phyloP scores from a whole-genome alignment of 1,140 invertebrate genomes.

The Saccostrea echinata region DNA sequence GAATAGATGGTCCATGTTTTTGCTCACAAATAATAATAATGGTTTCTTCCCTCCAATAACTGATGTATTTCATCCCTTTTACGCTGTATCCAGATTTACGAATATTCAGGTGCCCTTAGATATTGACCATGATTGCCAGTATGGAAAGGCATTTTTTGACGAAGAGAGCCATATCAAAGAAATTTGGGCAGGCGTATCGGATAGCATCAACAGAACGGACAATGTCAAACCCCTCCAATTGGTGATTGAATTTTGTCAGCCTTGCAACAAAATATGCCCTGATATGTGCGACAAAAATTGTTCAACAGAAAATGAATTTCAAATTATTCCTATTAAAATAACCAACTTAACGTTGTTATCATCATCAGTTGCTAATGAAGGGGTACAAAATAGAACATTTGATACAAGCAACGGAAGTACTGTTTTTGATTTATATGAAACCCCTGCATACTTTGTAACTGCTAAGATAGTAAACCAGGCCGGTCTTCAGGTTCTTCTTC shows the following conservation, averaged over 20 bases:
- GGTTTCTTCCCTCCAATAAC: constrained; percentile 30
- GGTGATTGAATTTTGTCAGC: constrained; percentile 43
- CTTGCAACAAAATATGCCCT: constrained; percentile 34
- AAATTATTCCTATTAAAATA: background rate
- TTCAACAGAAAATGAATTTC: background rate
- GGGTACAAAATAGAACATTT: background rate
- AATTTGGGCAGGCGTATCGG: constrained; percentile 54
- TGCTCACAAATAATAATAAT: constrained; percentile 40
- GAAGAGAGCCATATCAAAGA: constrained; percentile 51
- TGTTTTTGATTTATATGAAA: constrained; percentile 8
- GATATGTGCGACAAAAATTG: constrained; percentile 21
- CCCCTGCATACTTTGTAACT: constrained; percentile 56
- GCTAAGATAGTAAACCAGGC: constrained; percentile 56
- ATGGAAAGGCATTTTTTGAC: constrained; percentile 51
- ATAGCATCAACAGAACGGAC: constrained; percentile 42
- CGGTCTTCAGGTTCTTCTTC: constrained; percentile 47
- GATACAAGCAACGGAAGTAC: background rate
- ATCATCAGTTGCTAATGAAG: background rate
- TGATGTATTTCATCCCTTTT: constrained; percentile 46
- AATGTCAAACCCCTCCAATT: constrained; percentile 44
- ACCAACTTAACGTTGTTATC: background rate
- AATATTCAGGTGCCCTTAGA: constrained; percentile 29
- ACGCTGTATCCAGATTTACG: background rate
- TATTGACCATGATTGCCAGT: constrained; percentile 23
- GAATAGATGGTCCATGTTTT: background rate